Evolutionary conservation across 2,888 invertebrate species (phyloP).

Genomic region (Hemicrepidius hirtus): DNA sequence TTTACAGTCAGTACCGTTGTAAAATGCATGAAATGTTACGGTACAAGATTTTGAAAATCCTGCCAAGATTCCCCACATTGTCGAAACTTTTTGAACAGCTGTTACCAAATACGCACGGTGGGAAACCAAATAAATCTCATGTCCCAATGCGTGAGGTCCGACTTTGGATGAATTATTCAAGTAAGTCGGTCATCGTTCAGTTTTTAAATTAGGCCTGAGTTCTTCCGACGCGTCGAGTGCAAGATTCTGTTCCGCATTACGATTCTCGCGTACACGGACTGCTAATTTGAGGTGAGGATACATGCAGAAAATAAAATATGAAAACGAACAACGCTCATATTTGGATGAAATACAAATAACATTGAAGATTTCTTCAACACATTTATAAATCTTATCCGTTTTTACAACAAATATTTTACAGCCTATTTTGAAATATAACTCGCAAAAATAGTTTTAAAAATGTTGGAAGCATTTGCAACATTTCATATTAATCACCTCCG

Average conservation of each 20-base stretch:
- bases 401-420: not conserved
- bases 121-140: slow-evolving; percentile 69
- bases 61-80: slow-evolving; percentile 45
- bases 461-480: too few species aligned
- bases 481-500: too few species aligned
- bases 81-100: slow-evolving; percentile 54
- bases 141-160: slow-evolving; percentile 68
- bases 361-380: not conserved
- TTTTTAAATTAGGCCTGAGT: slow-evolving; percentile 62
- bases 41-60: slow-evolving; percentile 36
- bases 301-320: slow-evolving; percentile 36
- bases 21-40: slow-evolving; percentile 18
- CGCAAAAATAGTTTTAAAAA: too few species aligned
- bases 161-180: slow-evolving; percentile 68
- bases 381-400: slow-evolving; percentile 19
- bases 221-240: slow-evolving; percentile 57
- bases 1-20: slow-evolving; percentile 27
- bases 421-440: slow-evolving; percentile 6
- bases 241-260: slow-evolving; percentile 56
- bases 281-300: slow-evolving; percentile 43
- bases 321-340: slow-evolving; percentile 20
- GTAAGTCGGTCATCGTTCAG: slow-evolving; percentile 64
- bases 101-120: slow-evolving; percentile 61
- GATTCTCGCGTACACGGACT: slow-evolving; percentile 49
- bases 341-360: slow-evolving; percentile 19